A percentile compares a stretch with the other conserved stretches of the same genome.
Evolutionary conservation across 1,140 invertebrate species (phyloP).

Genomic region (Sitobion miscanthi): DNA sequence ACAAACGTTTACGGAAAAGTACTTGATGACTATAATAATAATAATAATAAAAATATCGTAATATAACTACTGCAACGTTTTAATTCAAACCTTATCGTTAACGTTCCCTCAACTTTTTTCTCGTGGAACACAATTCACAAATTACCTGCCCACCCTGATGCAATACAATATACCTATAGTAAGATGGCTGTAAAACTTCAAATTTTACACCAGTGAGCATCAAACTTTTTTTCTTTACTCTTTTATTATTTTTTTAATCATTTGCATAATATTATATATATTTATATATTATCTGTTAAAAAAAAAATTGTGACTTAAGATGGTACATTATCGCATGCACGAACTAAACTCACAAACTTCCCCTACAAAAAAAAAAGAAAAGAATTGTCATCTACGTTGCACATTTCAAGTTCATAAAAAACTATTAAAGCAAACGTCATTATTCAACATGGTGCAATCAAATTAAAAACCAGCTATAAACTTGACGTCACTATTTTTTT

Average conservation of each 20-base stretch:
- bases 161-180: not conserved
- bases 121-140: not conserved
- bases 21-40: not conserved
- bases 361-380: not conserved
- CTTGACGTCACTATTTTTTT: not conserved
- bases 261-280: not conserved
- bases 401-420: not conserved
- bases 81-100: constrained; percentile 7
- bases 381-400: not conserved
- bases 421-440: not conserved
- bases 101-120: not conserved
- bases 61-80: not conserved
- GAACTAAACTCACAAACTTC: not conserved
- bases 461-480: not conserved
- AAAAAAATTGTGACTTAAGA: not conserved
- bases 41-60: not conserved
- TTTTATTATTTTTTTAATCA: not conserved
- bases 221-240: not conserved
- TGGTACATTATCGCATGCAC: not conserved
- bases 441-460: not conserved
- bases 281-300: not conserved
- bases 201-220: not conserved
- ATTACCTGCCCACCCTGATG: not conserved
- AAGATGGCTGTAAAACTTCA: not conserved
- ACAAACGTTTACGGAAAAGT: not conserved